Evolutionary conservation across 2,888 invertebrate genomes (phyloP).

Genomic region (Lasioglossum villosulum): DNA sequence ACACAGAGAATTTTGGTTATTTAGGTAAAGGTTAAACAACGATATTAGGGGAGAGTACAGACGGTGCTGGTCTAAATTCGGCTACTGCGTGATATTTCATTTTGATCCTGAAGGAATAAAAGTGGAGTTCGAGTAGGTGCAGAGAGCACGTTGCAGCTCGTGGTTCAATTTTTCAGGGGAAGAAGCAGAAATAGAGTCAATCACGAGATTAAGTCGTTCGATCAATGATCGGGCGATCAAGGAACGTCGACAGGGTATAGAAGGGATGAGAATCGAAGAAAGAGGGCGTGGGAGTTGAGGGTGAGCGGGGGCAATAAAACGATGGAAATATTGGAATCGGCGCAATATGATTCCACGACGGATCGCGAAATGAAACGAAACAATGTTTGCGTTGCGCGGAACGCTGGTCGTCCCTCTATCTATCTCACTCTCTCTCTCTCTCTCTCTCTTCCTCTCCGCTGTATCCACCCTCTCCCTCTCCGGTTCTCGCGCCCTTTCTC

Average conservation of each 20-base stretch:
- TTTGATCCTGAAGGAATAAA: neutral
- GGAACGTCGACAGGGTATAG: neutral
- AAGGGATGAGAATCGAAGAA: neutral
- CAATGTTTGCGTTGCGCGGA: conserved; percentile 76
- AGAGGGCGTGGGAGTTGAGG: neutral
- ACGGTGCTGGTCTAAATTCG: too few relatives aligned
- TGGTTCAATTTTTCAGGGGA: neutral
- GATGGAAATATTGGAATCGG: conserved; percentile 73
- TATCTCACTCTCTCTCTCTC: conserved; percentile 9
- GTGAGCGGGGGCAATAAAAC: conserved; percentile 48
- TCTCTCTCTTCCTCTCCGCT: neutral
- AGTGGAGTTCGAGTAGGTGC: neutral
- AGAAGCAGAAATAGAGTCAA: neutral
- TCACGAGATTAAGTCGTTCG: neutral
- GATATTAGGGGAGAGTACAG: too few relatives aligned
- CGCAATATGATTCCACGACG: conserved; percentile 73
- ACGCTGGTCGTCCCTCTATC: conserved; percentile 40
- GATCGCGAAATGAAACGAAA: conserved; percentile 72
- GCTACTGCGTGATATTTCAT: neutral
- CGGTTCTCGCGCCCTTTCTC: neutral
- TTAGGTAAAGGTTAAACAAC: too few relatives aligned
- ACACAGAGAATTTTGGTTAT: too few relatives aligned
- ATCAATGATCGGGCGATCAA: neutral
- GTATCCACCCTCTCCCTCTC: neutral
- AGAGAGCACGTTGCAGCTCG: neutral